Evolutionary conservation across 2,797 vertebrate genomes (phyloP).

Genomic region (Aeoliscus strigatus): DNA sequence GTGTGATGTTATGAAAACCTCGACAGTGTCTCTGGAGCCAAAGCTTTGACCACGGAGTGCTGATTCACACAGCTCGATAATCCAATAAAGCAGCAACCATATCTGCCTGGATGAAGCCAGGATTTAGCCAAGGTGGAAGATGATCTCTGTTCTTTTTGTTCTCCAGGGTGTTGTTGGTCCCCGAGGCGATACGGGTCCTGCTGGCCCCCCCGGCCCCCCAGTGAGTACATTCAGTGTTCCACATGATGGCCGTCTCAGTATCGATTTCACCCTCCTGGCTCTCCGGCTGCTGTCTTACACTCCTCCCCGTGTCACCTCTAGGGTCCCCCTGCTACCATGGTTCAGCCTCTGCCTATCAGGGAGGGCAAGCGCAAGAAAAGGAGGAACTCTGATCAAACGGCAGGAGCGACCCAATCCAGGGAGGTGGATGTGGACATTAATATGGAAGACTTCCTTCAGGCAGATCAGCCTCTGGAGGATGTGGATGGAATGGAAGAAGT

Average conservation of each 20-base stretch:
- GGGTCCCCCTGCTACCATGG: conserved; percentile 76
- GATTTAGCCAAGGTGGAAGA: conserved; percentile 44
- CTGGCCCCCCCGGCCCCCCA: conserved; percentile 76
- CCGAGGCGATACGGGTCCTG: conserved; percentile 76
- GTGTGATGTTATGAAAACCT: conserved; percentile 56
- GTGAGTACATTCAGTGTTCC: conserved; percentile 62
- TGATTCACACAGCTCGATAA: conserved; percentile 68
- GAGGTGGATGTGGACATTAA: conserved; percentile 61
- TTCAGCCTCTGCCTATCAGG: conserved; percentile 72
- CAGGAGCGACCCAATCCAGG: conserved; percentile 18
- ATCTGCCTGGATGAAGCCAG: conserved; percentile 43
- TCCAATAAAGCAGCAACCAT: conserved; percentile 55
- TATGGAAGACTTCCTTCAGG: conserved; percentile 69
- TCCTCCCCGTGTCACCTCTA: conserved; percentile 42
- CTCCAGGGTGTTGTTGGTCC: conserved; percentile 76
- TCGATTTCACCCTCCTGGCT: conserved; percentile 7
- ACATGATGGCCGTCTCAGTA: conserved; percentile 3
- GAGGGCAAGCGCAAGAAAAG: conserved; percentile 67
- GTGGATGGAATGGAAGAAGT: conserved; percentile 87
- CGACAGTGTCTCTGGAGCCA: conserved; percentile 51
- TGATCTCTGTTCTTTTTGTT: conserved; percentile 39
- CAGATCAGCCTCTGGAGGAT: conserved; percentile 63
- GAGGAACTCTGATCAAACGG: conserved; percentile 38
- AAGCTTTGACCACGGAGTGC: conserved; percentile 54
- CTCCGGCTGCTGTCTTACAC: conserved; percentile 10